phyloP scores from a whole-genome alignment of 2,888 invertebrate genomes.

The Galerucella calmariensis region DNA sequence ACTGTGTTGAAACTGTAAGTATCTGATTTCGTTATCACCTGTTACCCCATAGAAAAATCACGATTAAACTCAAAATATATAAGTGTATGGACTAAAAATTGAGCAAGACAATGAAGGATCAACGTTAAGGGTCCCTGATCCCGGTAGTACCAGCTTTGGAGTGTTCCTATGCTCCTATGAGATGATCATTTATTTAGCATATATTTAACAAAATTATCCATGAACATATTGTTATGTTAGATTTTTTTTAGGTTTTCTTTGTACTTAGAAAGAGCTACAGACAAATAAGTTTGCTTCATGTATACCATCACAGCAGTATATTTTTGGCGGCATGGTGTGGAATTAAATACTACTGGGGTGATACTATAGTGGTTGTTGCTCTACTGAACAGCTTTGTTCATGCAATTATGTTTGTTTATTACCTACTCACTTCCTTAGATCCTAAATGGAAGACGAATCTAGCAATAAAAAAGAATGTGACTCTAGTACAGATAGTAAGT shows the following conservation, averaged over 20 bases:
- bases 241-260: slow-evolving; percentile 76
- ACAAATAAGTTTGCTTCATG: slow-evolving; percentile 87
- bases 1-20: slow-evolving; percentile 79
- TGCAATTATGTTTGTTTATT: slow-evolving; percentile 84
- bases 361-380: slow-evolving; percentile 73
- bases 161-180: too few relatives aligned
- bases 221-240: neutral
- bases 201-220: too few relatives aligned
- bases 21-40: neutral
- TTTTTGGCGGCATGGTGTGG: slow-evolving; percentile 73
- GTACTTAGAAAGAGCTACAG: slow-evolving; percentile 84
- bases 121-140: too few relatives aligned
- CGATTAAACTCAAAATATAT: too few relatives aligned
- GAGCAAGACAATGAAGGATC: too few relatives aligned
- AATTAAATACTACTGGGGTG: slow-evolving; percentile 74
- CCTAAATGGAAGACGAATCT: slow-evolving; percentile 73
- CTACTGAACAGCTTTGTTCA: slow-evolving; percentile 81
- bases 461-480: slow-evolving; percentile 89
- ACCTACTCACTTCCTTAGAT: slow-evolving; percentile 78
- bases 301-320: slow-evolving; percentile 94
- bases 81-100: too few relatives aligned
- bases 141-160: too few relatives aligned
- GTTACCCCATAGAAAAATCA: too few relatives aligned
- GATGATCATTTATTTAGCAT: too few relatives aligned
- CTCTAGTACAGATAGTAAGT: slow-evolving; percentile 82